Conservation (phyloP, 2,113 vertebrate genomes). For the Lucifuga dentata region DNA sequence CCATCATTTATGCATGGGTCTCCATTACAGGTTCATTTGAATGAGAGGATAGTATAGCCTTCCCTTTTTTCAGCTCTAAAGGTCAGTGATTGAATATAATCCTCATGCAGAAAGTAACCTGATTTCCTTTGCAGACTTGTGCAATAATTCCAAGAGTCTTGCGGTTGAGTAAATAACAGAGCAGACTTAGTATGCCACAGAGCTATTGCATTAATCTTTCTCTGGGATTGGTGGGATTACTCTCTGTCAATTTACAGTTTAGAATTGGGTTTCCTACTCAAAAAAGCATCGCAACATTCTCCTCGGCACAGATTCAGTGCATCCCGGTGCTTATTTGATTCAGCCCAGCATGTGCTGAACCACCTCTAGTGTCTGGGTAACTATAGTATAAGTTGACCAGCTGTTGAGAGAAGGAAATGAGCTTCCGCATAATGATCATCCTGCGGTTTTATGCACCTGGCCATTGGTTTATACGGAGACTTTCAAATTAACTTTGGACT, state of each 20-base stretch:
- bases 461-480: conserved; percentile 36
- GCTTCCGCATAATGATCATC: conserved; percentile 43
- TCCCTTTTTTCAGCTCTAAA: conserved; percentile 64
- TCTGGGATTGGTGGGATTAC: conserved; percentile 65
- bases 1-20: conserved; percentile 78
- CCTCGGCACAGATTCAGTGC: conserved; percentile 30
- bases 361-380: conserved; percentile 36
- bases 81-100: conserved; percentile 79
- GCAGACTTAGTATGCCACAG: conserved; percentile 47
- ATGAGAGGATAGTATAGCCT: conserved; percentile 57
- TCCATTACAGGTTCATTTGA: conserved; percentile 79
- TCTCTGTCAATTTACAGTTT: conserved; percentile 69
- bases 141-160: conserved; percentile 34
- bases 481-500: conserved; percentile 68
- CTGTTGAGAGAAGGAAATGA: conserved; percentile 66
- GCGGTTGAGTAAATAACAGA: conserved; percentile 52
- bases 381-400: conserved; percentile 61
- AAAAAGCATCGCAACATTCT: conserved; percentile 35
- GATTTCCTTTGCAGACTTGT: conserved; percentile 56
- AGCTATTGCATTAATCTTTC: conserved; percentile 67
- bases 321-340: conserved; percentile 56
- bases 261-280: conserved; percentile 56
- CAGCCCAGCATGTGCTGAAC: conserved; percentile 44
- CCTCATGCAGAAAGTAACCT: conserved; percentile 67
- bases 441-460: conserved; percentile 69